A percentile compares a stretch with the other conserved stretches of the same genome.
Conservation (phyloP, 2,888 invertebrate species). For the Ophion ventricosus region DNA sequence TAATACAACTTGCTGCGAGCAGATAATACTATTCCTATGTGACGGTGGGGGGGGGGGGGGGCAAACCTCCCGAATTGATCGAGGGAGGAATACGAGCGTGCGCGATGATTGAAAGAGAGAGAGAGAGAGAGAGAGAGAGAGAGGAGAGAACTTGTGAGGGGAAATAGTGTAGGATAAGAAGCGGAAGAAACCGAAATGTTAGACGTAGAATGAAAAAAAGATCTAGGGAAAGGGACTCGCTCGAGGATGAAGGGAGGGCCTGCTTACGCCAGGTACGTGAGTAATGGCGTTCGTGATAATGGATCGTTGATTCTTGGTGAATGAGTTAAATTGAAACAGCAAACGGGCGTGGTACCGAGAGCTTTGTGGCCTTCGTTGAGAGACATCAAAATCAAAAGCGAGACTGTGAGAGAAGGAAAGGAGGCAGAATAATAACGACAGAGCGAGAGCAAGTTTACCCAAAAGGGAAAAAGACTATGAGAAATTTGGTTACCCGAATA, state of each 20-base stretch:
- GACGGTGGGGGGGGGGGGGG: too few relatives aligned
- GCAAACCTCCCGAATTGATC: too few relatives aligned
- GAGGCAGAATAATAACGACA: constrained; percentile 21
- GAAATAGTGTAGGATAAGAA: constrained; percentile 12
- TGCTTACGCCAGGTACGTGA: constrained; percentile 69
- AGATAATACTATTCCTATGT: too few relatives aligned
- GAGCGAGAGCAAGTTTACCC: background rate
- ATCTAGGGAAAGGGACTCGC: background rate
- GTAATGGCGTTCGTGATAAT: constrained; percentile 70
- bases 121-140: background rate
- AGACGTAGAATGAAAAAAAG: constrained; percentile 26
- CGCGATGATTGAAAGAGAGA: too few relatives aligned
- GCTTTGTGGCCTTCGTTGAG: constrained; percentile 35
- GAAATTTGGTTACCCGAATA: constrained; percentile 13
- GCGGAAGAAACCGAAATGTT: constrained; percentile 8
- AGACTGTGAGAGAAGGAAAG: constrained; percentile 1
- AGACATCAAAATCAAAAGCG: constrained; percentile 13
- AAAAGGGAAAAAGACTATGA: background rate
- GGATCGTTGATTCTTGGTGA: constrained; percentile 69
- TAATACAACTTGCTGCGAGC: too few relatives aligned
- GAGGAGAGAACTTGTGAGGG: background rate
- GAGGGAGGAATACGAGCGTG: too few relatives aligned
- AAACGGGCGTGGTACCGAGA: constrained; percentile 68
- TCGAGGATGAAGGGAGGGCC: constrained; percentile 44
- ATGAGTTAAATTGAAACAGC: constrained; percentile 71